Evolutionary conservation across 53 echinoderm and acorn worm genomes (phyloP), one percentile per base, ranked within the genome.

Genomic region (Holothuria scabra): DNA sequence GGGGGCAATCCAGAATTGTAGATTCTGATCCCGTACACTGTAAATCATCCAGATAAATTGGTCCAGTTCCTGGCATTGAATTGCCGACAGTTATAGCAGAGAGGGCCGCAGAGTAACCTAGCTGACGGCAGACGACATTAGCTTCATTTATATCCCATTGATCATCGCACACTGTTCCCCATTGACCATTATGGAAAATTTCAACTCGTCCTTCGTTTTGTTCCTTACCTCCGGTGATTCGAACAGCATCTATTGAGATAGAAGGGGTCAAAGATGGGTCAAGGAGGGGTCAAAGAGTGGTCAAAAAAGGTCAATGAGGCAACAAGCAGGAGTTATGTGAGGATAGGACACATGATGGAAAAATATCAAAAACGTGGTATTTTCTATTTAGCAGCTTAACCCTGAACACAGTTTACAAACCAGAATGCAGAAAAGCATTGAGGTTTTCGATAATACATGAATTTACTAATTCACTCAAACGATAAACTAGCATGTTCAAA

Each of bases 91-190:
- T 78, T 33, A 60, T 82, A 8, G 71, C 86, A 10, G 59, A 29
- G 41, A 44, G 33, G 19, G 57, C 91, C 10, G 58, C 79, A 44
- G 60, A 60, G 56, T 65, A 91, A 8, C 87, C 91, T 26, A 91
- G 70, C 65, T 91, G 87, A n/a, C 87, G 84, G 18, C 91, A 91
- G 12, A 84, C 80, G 30, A 91, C 91, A 12, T 66, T 65, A 31
- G 84, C 87, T 28, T 75, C 84, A 5, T 57, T n/a, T 14, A 84
- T 28, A 30, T 87, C 84, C 87, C 87, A 91, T 38, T 60, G 48
- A 28, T 91, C 87, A 63, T 87, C 87, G 31, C 91, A 91, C 20
- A 91, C 84, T 12, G 91, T 91, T 38, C 91, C 91, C 87, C 87
- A 87, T 34, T 67, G 34, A 2, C 91, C 91, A 66, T 58, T 37